Evolutionary conservation across 2,797 vertebrate genomes (phyloP).

Genomic region (Vultur gryphus): DNA sequence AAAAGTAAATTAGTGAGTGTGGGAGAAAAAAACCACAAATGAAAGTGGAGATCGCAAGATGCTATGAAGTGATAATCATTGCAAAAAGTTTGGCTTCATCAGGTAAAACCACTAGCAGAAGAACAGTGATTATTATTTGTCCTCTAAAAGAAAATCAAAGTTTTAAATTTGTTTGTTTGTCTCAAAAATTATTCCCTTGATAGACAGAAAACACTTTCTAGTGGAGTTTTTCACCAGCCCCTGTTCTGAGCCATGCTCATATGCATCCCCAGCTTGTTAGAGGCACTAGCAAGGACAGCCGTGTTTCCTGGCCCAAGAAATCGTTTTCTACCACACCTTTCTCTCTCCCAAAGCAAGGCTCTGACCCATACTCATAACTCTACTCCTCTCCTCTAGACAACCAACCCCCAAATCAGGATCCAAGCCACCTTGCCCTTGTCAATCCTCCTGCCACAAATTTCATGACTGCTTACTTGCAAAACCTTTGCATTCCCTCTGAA

Average conservation of each 20-base stretch:
- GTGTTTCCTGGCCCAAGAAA: not conserved
- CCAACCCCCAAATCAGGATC: not conserved
- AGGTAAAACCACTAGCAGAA: not conserved
- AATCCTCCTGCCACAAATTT: not conserved
- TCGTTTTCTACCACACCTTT: not conserved
- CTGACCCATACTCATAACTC: not conserved
- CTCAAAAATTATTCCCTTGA: not conserved
- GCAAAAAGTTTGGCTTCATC: not conserved
- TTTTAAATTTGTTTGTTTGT: not conserved
- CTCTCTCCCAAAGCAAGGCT: not conserved
- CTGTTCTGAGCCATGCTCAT: not conserved
- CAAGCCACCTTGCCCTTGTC: not conserved
- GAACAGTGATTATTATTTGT: not conserved
- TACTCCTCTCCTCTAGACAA: not conserved
- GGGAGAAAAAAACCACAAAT: not conserved
- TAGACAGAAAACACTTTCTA: not conserved
- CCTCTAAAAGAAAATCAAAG: not conserved
- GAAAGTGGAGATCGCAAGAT: conserved; percentile 5
- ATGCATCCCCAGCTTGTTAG: not conserved
- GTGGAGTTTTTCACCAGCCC: not conserved
- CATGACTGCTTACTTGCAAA: not conserved
- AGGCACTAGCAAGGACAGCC: not conserved
- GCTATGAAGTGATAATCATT: not conserved
- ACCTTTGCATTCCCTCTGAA: not conserved
- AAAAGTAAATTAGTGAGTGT: conserved; percentile 3